Conservation (phyloP, 2,797 vertebrate species). For the Thunnus albacares region DNA sequence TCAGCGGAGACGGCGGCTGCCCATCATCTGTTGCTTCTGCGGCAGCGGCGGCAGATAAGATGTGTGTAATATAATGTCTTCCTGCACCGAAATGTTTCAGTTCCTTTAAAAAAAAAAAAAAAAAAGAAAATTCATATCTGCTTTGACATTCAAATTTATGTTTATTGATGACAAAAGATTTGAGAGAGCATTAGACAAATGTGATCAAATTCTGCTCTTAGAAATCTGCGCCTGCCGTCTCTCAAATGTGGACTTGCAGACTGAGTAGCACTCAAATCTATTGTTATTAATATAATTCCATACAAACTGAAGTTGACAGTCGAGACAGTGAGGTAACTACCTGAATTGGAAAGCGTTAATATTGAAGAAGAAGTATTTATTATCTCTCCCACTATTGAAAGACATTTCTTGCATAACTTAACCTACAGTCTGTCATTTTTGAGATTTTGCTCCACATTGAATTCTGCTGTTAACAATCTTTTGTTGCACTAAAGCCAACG, state of each 20-base stretch:
- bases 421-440: neutral
- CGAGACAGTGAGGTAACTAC: slow-evolving; percentile 8
- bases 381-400: neutral
- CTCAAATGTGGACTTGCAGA: too few relatives aligned
- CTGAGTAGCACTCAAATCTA: too few relatives aligned
- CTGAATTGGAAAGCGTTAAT: slow-evolving; percentile 34
- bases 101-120: neutral
- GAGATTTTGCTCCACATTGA: slow-evolving; percentile 7
- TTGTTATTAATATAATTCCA: neutral
- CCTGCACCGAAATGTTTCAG: neutral
- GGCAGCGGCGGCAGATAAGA: slow-evolving; percentile 48
- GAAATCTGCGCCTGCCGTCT: too few relatives aligned
- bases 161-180: too few relatives aligned
- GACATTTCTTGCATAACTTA: slow-evolving; percentile 6
- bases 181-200: too few relatives aligned
- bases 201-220: too few relatives aligned
- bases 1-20: slow-evolving; percentile 19
- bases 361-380: neutral
- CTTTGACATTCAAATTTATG: neutral
- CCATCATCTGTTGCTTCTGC: slow-evolving; percentile 18
- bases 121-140: neutral
- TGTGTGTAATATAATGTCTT: neutral
- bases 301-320: neutral
- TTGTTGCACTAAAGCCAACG: neutral
- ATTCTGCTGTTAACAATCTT: slow-evolving; percentile 7